Base-by-base conservation (phyloP, 92 coral and sea anemone species). In the Meandrina meandrites region DNA sequence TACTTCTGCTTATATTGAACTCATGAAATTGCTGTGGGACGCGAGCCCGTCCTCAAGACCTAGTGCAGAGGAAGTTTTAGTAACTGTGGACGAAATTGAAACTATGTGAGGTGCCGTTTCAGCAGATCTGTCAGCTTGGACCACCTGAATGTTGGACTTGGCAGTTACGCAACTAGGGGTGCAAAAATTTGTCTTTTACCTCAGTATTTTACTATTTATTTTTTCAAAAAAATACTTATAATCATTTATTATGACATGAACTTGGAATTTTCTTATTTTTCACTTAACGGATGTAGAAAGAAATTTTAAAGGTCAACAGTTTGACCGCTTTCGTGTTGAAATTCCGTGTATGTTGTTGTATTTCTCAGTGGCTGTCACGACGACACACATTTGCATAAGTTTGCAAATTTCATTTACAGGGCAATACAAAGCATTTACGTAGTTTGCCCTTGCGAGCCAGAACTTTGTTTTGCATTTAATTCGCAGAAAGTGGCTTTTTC, bases 21-120 rank as follows among this genome's bases (percentile, higher is more conserved):
- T 96, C 69, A 94, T 95, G 87, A 91, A 89, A 58, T 86, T 93
- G 2, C 75, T 94, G 30, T 96, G 98, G 98, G 91, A 94, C 17
- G 96, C 93, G 66, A 93, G 91, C 17, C 94, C 88, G 10, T 72
- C 87, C 4, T 84, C 75, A 45, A 89, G 98, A 42, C 98, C 98
- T 17, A 84, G 90, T 70, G 93, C 98, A 27, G 73, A 69, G 66
- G 87, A 90, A 50, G 87, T 95, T 70, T 89, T 96, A 85, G 75
- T 83, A 83, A 87, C 91, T 70, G 69, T 94, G 80, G 56, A 75
- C 48, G 67, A 82, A 18, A 88, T 91, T 27, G 34, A 81, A 74
- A 54, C 18, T 66, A 64, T 74, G 89, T 79, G 74, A 80, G 47
- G 14, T 18, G 35, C 48, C 28, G 14, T 35, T 72, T 72, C 77